A percentile compares a stretch with the other conserved stretches of the same genome.
These are phyloP conservation scores for Aurelia sp. DNA, from an alignment of 30 jellyfish, hydroid and myxozoan genomes.

Conservation along the genomic window DNA sequence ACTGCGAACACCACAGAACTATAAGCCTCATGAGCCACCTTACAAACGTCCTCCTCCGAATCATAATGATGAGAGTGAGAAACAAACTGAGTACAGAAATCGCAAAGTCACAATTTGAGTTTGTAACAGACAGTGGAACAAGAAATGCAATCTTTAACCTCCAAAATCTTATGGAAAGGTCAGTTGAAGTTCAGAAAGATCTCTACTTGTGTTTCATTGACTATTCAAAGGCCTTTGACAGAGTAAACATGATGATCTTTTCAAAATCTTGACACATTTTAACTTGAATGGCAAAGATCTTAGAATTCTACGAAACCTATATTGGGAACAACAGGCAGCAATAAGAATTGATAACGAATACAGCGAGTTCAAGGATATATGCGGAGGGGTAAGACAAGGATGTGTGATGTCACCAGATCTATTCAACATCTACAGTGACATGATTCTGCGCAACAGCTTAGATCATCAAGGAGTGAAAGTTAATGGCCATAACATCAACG, in stretches of 20 bases:
- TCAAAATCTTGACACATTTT: constrained; percentile 1
- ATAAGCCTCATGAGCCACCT: too few species aligned
- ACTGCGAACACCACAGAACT: constrained; percentile 55
- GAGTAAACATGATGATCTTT: constrained; percentile 8
- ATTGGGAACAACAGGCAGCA: constrained; percentile 46
- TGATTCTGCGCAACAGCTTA: constrained; percentile 21
- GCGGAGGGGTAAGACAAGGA: constrained; percentile 55
- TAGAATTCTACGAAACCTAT: constrained; percentile 6
- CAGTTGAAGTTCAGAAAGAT: constrained; percentile 29
- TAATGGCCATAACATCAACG: constrained; percentile 5
- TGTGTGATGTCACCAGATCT: constrained; percentile 41
- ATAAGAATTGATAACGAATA: constrained; percentile 1
- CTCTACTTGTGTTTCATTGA: too few species aligned
- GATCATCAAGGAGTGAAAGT: constrained; percentile 10
- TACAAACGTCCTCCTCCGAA: constrained; percentile 6
- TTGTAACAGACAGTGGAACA: constrained; percentile 20
- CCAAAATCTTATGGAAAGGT: constrained; percentile 1
- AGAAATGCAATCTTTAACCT: constrained; percentile 33
- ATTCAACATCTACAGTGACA: constrained; percentile 43
- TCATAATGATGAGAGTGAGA: constrained; percentile 12
- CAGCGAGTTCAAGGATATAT: not conserved
- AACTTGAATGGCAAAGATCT: constrained; percentile 24
- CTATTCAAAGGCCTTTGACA: too few species aligned
- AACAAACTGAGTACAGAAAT: constrained; percentile 2
- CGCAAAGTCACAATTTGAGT: not conserved